Evolutionary conservation across 2,888 invertebrate species (phyloP), one percentile per base, ranked within the genome.

Genomic region (Ormyrus rosae): DNA sequence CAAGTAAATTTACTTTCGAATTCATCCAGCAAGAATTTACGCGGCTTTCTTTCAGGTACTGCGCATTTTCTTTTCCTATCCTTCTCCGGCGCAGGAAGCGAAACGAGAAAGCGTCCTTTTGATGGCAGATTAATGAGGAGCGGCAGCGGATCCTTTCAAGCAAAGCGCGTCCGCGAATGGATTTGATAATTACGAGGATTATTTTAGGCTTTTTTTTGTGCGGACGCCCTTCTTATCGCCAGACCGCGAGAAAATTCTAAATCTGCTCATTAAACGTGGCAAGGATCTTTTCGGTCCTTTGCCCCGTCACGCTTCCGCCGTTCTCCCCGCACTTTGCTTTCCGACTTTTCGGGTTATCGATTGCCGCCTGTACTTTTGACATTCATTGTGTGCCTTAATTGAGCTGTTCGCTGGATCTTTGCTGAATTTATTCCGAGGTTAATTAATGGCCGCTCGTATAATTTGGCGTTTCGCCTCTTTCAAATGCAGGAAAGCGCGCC

Each of bases 161-260:
- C 86, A 88, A 46, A 6, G 10, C 86, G 86, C 85, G 86, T 86
- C 81, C 84, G 79, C 85, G 86, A 85, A 71, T 83, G 87, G 88
- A 90, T 90, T 90, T 89, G 87, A 90, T 90, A 90, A 90, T 90
- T 90, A 90, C 86, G 88, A 86, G 88, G 87, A 90, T 90, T 90
- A 90, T 90, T 89, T 87, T 83, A 86, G 85, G 85, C 86, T 87
- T 88, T 87, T 84, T 84, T 79, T 67, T 75, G 79, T 73, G 11
- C 56, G 64, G n/a, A 6, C 48, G 34, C 58, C 63, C 80, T 82
- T 82, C 88, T 90, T 88, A 86, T 89, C 90, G 86, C 87, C 88
- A 90, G 90, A 90, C 90, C 90, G 90, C 90, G 87, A 89, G 87
- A 88, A 88, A 88, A 88, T 87, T 87, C 85, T 80, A 87, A 89